These are phyloP conservation scores for Parnassius apollo DNA, from an alignment of 2,888 invertebrate species.

Conservation along the genomic window DNA sequence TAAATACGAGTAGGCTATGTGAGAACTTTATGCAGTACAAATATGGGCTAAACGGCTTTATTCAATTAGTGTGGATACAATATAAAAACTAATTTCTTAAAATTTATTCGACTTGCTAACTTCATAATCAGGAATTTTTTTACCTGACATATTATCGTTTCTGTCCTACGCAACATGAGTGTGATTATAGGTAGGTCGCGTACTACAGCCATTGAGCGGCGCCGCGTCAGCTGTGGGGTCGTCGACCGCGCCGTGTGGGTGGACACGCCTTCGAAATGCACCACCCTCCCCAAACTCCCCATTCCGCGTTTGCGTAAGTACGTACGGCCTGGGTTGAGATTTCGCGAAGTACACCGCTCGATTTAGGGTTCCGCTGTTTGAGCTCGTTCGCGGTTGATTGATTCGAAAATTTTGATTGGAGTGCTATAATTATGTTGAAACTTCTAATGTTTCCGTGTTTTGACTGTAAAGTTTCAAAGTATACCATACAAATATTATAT, in stretches of 20 bases:
- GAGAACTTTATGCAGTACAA: too few species aligned
- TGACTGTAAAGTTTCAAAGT: too few species aligned
- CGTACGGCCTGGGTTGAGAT: constrained; percentile 26
- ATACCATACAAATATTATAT: too few species aligned
- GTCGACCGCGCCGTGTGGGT: constrained; percentile 43
- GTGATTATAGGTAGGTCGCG: constrained; percentile 36
- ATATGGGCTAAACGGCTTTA: too few species aligned
- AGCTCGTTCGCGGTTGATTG: not conserved
- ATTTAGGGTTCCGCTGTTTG: constrained; percentile 14
- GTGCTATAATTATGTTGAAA: too few species aligned
- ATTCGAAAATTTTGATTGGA: not conserved
- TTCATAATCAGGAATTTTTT: not conserved
- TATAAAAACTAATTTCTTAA: too few species aligned
- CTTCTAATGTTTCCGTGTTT: too few species aligned
- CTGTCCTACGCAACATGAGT: constrained; percentile 26
- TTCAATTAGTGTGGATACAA: too few species aligned
- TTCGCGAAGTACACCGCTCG: constrained; percentile 18
- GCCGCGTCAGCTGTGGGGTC: constrained; percentile 68
- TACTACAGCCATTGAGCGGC: constrained; percentile 61
- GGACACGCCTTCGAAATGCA: constrained; percentile 46
- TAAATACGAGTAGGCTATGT: too few species aligned
- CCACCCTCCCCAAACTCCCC: constrained; percentile 29
- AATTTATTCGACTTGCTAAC: not conserved
- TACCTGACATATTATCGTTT: constrained; percentile 7
- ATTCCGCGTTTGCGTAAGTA: constrained; percentile 17